phyloP scores from a whole-genome alignment of 2,113 vertebrate genomes.

The Notechis scutatus region DNA sequence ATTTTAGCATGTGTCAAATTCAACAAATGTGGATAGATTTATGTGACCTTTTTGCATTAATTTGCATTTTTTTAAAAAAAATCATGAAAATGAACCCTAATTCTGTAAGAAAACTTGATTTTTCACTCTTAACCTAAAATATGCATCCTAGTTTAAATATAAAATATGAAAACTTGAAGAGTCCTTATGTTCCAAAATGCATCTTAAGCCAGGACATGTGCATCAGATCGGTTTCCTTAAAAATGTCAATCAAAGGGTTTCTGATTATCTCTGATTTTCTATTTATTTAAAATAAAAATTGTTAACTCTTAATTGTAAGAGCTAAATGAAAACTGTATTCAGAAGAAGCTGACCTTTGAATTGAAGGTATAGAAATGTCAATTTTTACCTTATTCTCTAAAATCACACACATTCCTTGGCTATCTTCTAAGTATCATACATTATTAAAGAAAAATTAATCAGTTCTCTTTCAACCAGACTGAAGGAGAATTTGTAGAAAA shows the following conservation, averaged over 20 bases:
- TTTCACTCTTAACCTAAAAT: neutral
- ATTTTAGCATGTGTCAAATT: neutral
- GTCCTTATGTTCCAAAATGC: neutral
- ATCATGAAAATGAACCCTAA: neutral
- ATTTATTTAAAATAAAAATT: neutral
- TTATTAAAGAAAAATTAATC: neutral
- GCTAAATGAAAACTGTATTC: neutral
- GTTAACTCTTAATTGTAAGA: neutral
- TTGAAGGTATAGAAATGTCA: neutral
- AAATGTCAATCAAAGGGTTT: neutral
- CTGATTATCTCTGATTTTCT: neutral
- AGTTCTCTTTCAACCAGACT: neutral
- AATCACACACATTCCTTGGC: neutral
- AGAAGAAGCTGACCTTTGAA: neutral
- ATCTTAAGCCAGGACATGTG: neutral
- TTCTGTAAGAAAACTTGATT: neutral
- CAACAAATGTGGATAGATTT: neutral
- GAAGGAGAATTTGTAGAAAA: neutral
- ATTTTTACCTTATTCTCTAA: neutral
- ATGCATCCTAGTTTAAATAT: neutral
- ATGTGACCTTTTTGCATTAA: neutral
- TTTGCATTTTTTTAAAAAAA: neutral
- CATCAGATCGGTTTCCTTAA: neutral
- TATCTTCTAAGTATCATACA: neutral
- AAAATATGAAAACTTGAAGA: neutral